phyloP scores from a whole-genome alignment of 1,140 invertebrate genomes.

The Hylaeus volcanicus region DNA sequence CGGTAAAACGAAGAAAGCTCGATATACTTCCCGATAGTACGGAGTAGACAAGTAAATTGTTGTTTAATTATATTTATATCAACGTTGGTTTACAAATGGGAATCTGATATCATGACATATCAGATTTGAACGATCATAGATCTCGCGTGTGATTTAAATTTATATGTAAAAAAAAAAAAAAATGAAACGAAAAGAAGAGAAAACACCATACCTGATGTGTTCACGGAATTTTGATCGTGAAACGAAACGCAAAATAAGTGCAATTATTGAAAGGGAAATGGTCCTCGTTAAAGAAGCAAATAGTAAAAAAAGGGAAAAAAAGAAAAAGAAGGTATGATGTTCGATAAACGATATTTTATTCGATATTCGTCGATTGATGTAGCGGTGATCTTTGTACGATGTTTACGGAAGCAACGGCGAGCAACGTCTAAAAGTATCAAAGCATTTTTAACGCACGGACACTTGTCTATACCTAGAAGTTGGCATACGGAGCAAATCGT shows the following conservation, averaged over 20 bases:
- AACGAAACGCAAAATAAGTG: slow-evolving; percentile 52
- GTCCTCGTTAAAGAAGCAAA: background rate
- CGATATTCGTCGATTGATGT: slow-evolving; percentile 33
- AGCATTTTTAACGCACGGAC: slow-evolving; percentile 53
- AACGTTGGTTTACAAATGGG: slow-evolving; percentile 34
- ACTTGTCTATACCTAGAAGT: slow-evolving; percentile 48
- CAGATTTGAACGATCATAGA: slow-evolving; percentile 59
- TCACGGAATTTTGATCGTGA: slow-evolving; percentile 24
- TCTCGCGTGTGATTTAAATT: slow-evolving; percentile 53
- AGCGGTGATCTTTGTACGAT: slow-evolving; percentile 41
- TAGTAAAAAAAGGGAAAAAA: background rate
- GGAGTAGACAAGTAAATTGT: slow-evolving; percentile 45
- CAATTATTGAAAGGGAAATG: slow-evolving; percentile 45
- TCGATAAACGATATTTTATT: slow-evolving; percentile 40
- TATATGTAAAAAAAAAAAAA: background rate
- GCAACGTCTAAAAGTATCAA: slow-evolving; percentile 49
- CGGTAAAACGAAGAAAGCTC: slow-evolving; percentile 11
- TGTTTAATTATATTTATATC: slow-evolving; percentile 52
- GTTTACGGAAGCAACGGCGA: slow-evolving; percentile 42
- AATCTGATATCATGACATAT: slow-evolving; percentile 78
- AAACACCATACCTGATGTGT: slow-evolving; percentile 40
- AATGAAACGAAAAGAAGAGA: too few species aligned
- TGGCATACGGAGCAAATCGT: slow-evolving; percentile 50
- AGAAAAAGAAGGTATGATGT: slow-evolving; percentile 18
- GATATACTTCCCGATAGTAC: slow-evolving; percentile 41